Base-by-base conservation (phyloP, 2,888 invertebrate species). In the Drosophila cracens region DNA sequence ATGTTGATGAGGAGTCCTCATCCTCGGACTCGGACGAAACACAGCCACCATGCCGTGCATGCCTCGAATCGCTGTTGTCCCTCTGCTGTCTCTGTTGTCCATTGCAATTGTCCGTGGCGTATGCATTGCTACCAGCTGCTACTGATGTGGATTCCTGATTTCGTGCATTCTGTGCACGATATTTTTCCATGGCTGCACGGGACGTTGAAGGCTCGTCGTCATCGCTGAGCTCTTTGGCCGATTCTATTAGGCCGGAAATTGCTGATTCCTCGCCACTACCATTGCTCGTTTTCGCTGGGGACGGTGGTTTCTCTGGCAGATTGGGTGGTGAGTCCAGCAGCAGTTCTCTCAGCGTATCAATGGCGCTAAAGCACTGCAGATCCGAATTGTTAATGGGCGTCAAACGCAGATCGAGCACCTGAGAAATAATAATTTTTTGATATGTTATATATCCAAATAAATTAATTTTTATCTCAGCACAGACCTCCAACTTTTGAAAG, bases 311-410 rank as follows among this genome's bases (percentile, higher is more conserved):
- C 6, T 60, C 40, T 0, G 60, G 70, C 64, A 73, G 11, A 62
- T 82, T 70, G 0, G 70, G 72, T 2, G 86, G 88, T 10, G 80
- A 94, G 71, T 94, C 94, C 46, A 95, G 83, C 62, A 94, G 93
- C 5, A 95, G 86, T 82, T 94, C 94, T 51, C 93, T 94, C 27
- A 95, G 90, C 7, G 94, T 94, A 66, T 93, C 91, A 52, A 94
- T 93, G 33, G 93, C 93, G 86, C 94, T 94, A 71, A 95, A 95
- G 79, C 95, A 95, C 74, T 94, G 94, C n/a, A 95, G 91, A 87
- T 95, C 95, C 33, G 94, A 94, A 76, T 95, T 95, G n/a, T 94
- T 94, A 10, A 95, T 92, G 11, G 94, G 94, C 5, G 95, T 95
- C 72, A 94, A 93, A 54, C 95, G 93, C 67, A 95, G 90, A 86